Base-by-base conservation (phyloP, 2,797 vertebrate genomes). In the Tenualosa thibaudeaui region DNA sequence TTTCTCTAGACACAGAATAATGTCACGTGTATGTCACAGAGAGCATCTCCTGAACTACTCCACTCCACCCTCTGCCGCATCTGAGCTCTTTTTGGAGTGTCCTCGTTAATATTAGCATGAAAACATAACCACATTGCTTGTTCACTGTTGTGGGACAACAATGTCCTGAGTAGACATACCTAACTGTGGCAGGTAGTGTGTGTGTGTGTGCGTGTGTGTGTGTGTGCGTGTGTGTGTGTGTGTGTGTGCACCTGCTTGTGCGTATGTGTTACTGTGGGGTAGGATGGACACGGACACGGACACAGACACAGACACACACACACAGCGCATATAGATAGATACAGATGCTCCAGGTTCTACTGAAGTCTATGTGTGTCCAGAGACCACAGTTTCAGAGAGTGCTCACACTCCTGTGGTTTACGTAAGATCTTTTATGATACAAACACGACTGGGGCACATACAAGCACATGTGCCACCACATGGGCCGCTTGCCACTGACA, bases 141-240 rank as follows among this genome's bases (percentile, higher is more conserved):
- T 19, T 58, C 22, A 22, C 56, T 22, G 56, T 19, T 58, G 56
- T 19, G 19, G 56, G 56, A 58, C 56, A 58, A 3, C 19, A 5
- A n/a, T 58, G 56, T 22, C 19, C 56, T 58, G 3, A 19, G 56
- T 4, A 22, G 56, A 58, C 56, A 58, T 58, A 58, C 56, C 19
- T 58, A 19, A 5, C 56, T 58, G 56, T 58, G 56, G 56, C 19
- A 58, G 56, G 56, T 22, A 58, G 56, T n/a, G 24, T 71, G 65
- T 81, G 46, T 49, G 40, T 43, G 15, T 81, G 75, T 19, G 75
- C 5, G 75, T 81, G 75, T 81, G 75, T 19, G 31, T 46, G 75
- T 46, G 75, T 81, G 75, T 46, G 75, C 49, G 31, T 81, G 75
- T 81, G 37, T 81, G 2, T 81, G 75, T 49, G 75, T 81, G 75